Base-by-base conservation (phyloP, 1,140 invertebrate species). In the Neodiprion fabricii region DNA sequence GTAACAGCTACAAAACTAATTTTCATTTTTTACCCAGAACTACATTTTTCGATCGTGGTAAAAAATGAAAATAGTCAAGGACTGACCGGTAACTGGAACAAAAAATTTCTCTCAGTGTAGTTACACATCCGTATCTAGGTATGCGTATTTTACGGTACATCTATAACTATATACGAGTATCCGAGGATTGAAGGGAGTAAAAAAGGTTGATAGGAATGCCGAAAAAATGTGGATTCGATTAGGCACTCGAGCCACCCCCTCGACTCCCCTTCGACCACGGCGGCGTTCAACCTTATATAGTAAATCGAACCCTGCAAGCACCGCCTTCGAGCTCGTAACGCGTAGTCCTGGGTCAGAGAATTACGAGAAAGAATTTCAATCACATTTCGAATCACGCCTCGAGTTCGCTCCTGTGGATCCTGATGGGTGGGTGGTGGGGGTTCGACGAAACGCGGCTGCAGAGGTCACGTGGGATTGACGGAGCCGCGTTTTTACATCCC, bases 281-380 rank as follows among this genome's bases (percentile, higher is more conserved):
- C 9, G 53, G 28, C 28, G 53, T 61, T 61, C 11, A 17, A 61
- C 53, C 53, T 61, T 61, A 40, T 40, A 40, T 4, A 61, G 53
- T 61, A 61, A 61, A 61, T 61, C 53, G 53, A 61, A 61, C 11
- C 11, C n/a, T 17, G 11, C 28, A 40, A 40, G 28, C 28, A 40
- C 28, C 28, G 5, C 28, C 28, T 40, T 40, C 28, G 28, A 40
- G 28, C 53, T 61, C 53, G 53, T 61, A 61, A 61, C 53, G n/a
- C 53, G 53, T 12, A 61, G 53, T 17, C 53, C 11, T 61, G 11
- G 53, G 53, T 61, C 53, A 12, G 53, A 61, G 53, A 61, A 61
- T 61, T 61, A 61, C 53, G 53, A 61, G 53, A 61, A 61, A 61
- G 53, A 61, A 61, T 61, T 61, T 61, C 53, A 61, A 61, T 61